Evolutionary conservation across 2,888 invertebrate genomes (phyloP), one percentile per base, ranked within the genome.

Genomic region (Cheilosia grossa): DNA sequence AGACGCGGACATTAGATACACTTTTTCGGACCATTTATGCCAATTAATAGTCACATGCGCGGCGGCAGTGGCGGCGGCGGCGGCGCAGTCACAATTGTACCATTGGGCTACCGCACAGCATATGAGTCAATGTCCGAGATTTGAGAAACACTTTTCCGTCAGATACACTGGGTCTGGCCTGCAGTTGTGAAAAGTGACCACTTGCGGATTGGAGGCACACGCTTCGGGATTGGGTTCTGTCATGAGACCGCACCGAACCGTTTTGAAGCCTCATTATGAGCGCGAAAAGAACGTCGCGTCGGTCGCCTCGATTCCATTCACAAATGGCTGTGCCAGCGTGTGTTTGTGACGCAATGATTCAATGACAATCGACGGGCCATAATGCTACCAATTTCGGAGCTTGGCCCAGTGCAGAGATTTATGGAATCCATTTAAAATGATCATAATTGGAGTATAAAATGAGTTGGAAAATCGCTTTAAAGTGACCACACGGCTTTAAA

Each of bases 391-490:
- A 85, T 85, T 85, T 80, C 37, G 83, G 83, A 85, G 59, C 59
- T 73, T 81, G 75, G 83, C 70, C 83, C 83, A 80, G 73, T 74
- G 83, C 82, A 24, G 70, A 85, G 90, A 90, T 91, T 91, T 91
- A 91, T 91, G 90, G 89, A 89, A 89, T 90, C 91, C 89, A 90
- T 89, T 90, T 89, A 89, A 89, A 89, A 89, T 89, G 90, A 85
- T 91, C 90, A 91, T 91, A 91, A 91, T 91, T 91, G 91, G 91
- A 89, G 90, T 89, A 90, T 90, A 90, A 91, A 91, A 91, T 90
- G 90, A 90, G 91, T 91, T 90, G 90, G 89, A 89, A 89, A 90
- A 89, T 89, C 88, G 88, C 77, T 86, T 87, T 88, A 88, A 88
- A 88, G 44, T 70, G 74, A 47, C 74, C 69, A 58, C 69, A 58